Base-by-base conservation (phyloP, 2,797 vertebrate genomes). In the Paedocypris micromegethes region DNA sequence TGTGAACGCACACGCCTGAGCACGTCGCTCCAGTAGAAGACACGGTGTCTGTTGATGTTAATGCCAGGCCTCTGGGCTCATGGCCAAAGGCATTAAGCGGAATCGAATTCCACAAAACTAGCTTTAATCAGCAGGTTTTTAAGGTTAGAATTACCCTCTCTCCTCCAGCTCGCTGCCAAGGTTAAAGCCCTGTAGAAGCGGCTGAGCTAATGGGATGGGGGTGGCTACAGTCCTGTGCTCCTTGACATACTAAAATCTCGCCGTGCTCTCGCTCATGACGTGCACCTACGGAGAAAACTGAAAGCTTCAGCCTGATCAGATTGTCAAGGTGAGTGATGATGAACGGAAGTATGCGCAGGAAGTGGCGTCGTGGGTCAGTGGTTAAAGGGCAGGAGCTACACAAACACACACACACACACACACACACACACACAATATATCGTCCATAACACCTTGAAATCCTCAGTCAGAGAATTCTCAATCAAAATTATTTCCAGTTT, bases 51-150 rank as follows among this genome's bases (percentile, higher is more conserved):
- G 90, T 90, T 89, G 91, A 89, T 91, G 93, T 91, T 94, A 94
- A 95, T 93, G 92, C 85, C 84, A 86, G 85, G 86, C 91, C 86
- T 90, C 93, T 83, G 92, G 95, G 96, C 92, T 78, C 79, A 62
- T 79, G 71, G 95, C 96, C 96, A 98, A 89, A 92, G 85, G 86
- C 94, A 93, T 97, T 97, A 97, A 97, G 92, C 90, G 91, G 92
- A 96, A 96, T 96, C 90, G 91, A 95, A 97, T 95, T 94, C 91
- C 92, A 92, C 90, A 93, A 91, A 97, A 98, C 91, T 90, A 92
- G 94, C 96, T 96, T 96, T 95, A 95, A 97, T 98, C 96, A 98
- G 96, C 96, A 98, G 92, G 92, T 94, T 97, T 97, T 95, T 95
- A 94, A 97, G 94, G 93, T 93, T 97, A 94, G 94, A 95, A 95